Conservation (phyloP, 23 tunicate genomes). For the Corella eumyota region DNA sequence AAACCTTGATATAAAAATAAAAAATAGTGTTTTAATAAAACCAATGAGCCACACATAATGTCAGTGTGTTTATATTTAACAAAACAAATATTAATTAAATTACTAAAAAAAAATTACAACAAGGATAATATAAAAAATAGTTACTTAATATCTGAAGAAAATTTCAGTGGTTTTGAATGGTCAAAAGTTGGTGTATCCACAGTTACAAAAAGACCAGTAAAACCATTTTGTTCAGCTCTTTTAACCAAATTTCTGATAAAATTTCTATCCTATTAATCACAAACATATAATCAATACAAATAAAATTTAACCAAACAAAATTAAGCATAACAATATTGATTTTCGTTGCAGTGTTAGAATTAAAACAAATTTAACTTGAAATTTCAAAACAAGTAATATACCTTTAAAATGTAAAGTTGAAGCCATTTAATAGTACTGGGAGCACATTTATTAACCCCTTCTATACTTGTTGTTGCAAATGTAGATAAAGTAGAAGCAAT, state of each 20-base stretch:
- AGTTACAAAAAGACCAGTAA: slow-evolving; percentile 49
- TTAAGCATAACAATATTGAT: too few species aligned
- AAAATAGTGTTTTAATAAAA: too few species aligned
- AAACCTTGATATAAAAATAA: too few species aligned
- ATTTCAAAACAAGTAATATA: too few species aligned
- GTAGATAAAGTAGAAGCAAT: slow-evolving; percentile 57
- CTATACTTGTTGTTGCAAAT: slow-evolving; percentile 60
- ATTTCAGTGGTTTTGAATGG: slow-evolving; percentile 29
- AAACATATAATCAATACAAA: not conserved
- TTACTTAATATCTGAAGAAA: slow-evolving; percentile 49
- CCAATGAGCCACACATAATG: too few species aligned
- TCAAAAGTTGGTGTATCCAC: slow-evolving; percentile 75
- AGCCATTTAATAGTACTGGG: slow-evolving; percentile 36
- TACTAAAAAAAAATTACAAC: too few species aligned
- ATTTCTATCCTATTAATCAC: slow-evolving; percentile 22
- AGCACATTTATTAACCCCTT: slow-evolving; percentile 36
- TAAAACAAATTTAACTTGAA: too few species aligned
- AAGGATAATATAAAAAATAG: too few species aligned
- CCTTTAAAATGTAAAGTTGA: slow-evolving; percentile 68
- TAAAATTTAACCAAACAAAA: not conserved
- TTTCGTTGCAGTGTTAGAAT: too few species aligned
- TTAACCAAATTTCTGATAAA: slow-evolving; percentile 33
- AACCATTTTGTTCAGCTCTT: slow-evolving; percentile 59
- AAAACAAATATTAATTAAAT: too few species aligned
- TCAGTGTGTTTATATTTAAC: too few species aligned